A percentile compares a stretch with the other conserved stretches of the same genome.
Evolutionary conservation across 1,140 invertebrate species (phyloP).

Genomic region (Drosophila aff.): DNA sequence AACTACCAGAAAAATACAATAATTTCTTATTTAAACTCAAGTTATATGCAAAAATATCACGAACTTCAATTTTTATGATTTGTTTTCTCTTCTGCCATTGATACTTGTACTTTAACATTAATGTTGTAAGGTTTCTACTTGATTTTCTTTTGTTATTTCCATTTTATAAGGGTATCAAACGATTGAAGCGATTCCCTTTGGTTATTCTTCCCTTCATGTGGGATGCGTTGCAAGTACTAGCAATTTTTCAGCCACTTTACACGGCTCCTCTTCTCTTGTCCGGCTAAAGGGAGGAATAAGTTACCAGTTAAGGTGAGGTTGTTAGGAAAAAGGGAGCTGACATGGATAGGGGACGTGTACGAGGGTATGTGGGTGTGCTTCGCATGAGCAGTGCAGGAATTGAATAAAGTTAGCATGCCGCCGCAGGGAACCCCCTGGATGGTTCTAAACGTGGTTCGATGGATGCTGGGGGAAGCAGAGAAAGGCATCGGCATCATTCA

Average conservation of each 20-base stretch:
- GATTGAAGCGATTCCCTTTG: slow-evolving; percentile 8
- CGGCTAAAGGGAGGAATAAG: slow-evolving; percentile 25
- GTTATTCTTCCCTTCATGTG: slow-evolving; percentile 16
- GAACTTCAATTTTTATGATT: no score
- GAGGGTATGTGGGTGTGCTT: slow-evolving; percentile 19
- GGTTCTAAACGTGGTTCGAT: slow-evolving; percentile 7
- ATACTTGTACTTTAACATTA: not conserved
- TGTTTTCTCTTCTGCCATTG: not conserved
- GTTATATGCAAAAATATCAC: not conserved
- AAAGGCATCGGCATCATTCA: slow-evolving; percentile 53
- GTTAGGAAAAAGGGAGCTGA: not conserved
- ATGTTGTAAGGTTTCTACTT: not conserved
- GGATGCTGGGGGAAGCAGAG: slow-evolving; percentile 10
- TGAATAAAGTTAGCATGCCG: slow-evolving; percentile 62
- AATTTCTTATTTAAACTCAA: no score
- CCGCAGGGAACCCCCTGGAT: slow-evolving; percentile 25
- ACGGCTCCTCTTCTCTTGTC: slow-evolving; percentile 58
- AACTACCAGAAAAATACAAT: not conserved
- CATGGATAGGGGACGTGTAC: slow-evolving; percentile 7
- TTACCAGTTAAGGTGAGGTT: slow-evolving; percentile 1
- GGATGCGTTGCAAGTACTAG: slow-evolving; percentile 57
- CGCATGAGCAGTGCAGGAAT: slow-evolving; percentile 65
- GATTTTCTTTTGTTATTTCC: not conserved
- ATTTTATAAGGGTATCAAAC: slow-evolving; percentile 10
- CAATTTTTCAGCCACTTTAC: slow-evolving; percentile 77